These are phyloP conservation scores for Lasiommata megera DNA, from an alignment of 2,888 invertebrate genomes.

Conservation along the genomic window DNA sequence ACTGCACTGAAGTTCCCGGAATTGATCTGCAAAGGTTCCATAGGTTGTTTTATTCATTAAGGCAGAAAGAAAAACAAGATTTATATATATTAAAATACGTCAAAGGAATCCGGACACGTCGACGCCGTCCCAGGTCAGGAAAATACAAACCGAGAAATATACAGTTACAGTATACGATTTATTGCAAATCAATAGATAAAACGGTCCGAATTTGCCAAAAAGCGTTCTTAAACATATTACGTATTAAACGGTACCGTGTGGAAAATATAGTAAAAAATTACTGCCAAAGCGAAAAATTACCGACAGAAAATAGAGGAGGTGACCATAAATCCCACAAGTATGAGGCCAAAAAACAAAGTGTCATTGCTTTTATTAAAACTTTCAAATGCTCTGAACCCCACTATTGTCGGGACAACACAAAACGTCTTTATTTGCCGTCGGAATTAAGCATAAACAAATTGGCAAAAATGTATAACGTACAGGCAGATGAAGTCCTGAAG, in stretches of 20 bases:
- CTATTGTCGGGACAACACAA: background rate
- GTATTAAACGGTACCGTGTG: background rate
- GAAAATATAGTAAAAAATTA: background rate
- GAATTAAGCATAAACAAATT: background rate
- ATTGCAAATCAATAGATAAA: background rate
- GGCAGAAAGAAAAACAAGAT: background rate
- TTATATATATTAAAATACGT: background rate
- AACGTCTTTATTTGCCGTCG: background rate
- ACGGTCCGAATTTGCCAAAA: background rate
- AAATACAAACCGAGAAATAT: background rate
- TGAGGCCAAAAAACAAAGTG: background rate
- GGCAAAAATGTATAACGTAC: background rate
- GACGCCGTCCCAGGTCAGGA: background rate
- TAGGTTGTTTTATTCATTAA: background rate
- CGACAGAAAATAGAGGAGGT: background rate
- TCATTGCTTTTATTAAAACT: background rate
- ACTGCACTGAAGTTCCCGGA: background rate
- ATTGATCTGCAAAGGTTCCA: background rate
- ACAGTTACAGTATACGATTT: background rate
- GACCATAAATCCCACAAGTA: background rate
- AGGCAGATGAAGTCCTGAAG: background rate
- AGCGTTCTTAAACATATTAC: background rate
- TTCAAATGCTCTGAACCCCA: background rate
- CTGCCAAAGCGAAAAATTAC: background rate
- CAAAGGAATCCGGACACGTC: background rate